Conservation (phyloP, 1,140 invertebrate species). For the Megalonaias nervosa region DNA sequence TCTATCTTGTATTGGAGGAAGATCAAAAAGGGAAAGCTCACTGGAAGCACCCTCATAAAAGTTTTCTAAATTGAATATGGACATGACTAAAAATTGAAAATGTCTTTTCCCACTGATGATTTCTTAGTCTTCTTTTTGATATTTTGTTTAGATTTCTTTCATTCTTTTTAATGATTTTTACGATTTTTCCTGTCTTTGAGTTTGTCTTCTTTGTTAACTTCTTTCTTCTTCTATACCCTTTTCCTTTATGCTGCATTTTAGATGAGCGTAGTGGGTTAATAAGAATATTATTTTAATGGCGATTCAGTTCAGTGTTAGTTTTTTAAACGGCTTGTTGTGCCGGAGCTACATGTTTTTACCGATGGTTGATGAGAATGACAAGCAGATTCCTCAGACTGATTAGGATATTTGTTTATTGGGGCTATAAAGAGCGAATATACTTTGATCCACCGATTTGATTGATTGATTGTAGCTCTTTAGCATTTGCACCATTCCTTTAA, state of each 20-base stretch:
- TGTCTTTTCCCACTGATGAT: neutral
- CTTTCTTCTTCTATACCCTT: constrained; percentile 3
- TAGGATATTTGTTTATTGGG: neutral
- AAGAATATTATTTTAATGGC: neutral
- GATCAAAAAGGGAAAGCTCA: constrained; percentile 30
- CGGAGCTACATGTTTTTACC: constrained; percentile 9
- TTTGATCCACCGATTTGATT: neutral
- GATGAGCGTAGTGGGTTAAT: neutral
- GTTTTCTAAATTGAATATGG: constrained; percentile 8
- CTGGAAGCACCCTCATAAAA: constrained; percentile 39
- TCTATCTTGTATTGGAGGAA: constrained; percentile 38
- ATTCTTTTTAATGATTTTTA: neutral
- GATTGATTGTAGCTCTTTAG: neutral
- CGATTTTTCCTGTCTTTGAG: neutral
- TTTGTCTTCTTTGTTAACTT: constrained; percentile 3
- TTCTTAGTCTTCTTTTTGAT: constrained; percentile 1
- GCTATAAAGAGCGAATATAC: neutral
- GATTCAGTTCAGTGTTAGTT: constrained; percentile 23
- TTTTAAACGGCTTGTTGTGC: constrained; percentile 28
- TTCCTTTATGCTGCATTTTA: constrained; percentile 1
- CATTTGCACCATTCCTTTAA: constrained; percentile 19
- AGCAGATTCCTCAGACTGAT: neutral
- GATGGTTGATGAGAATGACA: neutral
- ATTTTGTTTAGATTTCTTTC: neutral
- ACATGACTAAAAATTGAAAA: constrained; percentile 24